Conservation (phyloP, 1,140 invertebrate species). For the Drosophila neocordata region DNA sequence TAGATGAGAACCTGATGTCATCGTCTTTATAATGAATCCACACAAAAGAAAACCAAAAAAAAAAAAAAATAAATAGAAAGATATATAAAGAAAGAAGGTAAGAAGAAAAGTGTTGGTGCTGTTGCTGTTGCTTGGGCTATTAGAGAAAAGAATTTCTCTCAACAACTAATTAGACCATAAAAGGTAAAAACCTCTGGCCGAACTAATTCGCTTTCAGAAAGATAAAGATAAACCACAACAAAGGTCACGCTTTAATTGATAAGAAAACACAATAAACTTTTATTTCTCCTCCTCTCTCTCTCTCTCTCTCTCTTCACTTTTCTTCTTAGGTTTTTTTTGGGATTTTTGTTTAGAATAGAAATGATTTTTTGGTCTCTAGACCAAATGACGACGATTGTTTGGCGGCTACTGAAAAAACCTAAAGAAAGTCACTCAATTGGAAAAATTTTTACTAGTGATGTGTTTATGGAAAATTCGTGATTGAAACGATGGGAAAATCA, state of each 20-base stretch:
- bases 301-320: neutral
- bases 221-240: constrained; percentile 76
- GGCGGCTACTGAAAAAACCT: constrained; percentile 44
- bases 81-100: neutral
- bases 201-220: constrained; percentile 62
- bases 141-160: constrained; percentile 57
- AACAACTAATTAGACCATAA: constrained; percentile 79
- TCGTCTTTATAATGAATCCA: constrained; percentile 51
- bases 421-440: constrained; percentile 56
- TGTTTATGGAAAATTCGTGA: neutral
- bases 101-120: constrained; percentile 1
- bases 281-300: too few relatives aligned
- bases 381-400: constrained; percentile 10
- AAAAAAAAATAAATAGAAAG: neutral
- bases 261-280: constrained; percentile 67
- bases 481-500: too few relatives aligned
- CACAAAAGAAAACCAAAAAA: constrained; percentile 4
- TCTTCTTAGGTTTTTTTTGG: constrained; percentile 29
- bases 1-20: constrained; percentile 52
- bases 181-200: constrained; percentile 55
- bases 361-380: constrained; percentile 25
- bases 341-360: neutral
- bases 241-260: constrained; percentile 81
- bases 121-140: too few relatives aligned
- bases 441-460: constrained; percentile 55